phyloP scores from a whole-genome alignment of 2,888 invertebrate genomes.

The Lobophora halterata region DNA sequence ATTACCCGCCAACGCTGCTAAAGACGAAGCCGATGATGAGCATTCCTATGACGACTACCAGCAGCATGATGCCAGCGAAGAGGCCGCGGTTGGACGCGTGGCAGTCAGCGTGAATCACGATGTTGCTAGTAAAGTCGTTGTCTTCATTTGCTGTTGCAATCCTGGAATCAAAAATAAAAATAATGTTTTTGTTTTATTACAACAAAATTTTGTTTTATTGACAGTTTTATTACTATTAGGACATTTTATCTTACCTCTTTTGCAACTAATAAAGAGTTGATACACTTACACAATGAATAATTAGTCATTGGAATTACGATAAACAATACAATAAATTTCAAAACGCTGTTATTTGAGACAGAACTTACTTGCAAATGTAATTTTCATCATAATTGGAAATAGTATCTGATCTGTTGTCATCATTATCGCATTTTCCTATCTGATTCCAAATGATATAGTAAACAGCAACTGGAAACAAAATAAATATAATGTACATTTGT shows the following conservation, averaged over 20 bases:
- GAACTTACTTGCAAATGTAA: constrained; percentile 62
- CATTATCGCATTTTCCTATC: constrained; percentile 82
- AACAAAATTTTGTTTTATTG: no score
- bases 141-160: constrained; percentile 70
- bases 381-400: constrained; percentile 55
- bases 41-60: constrained; percentile 71
- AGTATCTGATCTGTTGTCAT: constrained; percentile 52
- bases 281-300: no score
- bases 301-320: no score
- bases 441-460: constrained; percentile 88
- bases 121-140: constrained; percentile 76
- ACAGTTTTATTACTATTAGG: no score
- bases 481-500: no score
- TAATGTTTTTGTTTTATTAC: background rate
- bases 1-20: constrained; percentile 72
- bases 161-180: constrained; percentile 47
- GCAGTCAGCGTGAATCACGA: constrained; percentile 86
- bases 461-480: constrained; percentile 81
- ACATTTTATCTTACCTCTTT: no score
- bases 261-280: no score
- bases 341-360: no score
- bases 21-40: constrained; percentile 72
- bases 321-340: no score
- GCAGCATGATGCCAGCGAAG: constrained; percentile 84
- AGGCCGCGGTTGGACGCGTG: constrained; percentile 88